phyloP scores from a whole-genome alignment of 2,113 vertebrate species.

The Callipepla squamata region DNA sequence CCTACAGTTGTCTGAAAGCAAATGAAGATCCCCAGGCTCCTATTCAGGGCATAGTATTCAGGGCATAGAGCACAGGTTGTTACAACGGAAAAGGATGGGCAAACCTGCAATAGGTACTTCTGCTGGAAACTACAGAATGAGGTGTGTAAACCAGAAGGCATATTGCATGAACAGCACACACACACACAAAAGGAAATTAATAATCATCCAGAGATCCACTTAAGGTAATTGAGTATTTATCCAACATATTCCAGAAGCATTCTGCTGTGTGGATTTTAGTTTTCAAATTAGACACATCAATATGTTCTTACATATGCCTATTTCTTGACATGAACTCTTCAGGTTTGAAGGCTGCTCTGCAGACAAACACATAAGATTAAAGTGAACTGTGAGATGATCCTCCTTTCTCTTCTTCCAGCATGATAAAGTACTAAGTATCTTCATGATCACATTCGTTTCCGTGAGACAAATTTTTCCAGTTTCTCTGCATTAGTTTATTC shows the following conservation, averaged over 20 bases:
- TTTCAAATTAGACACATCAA: background rate
- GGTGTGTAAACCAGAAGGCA: accelerated
- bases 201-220: background rate
- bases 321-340: background rate
- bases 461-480: background rate
- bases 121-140: background rate
- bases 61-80: background rate
- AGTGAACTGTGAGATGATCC: background rate
- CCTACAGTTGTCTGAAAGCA: background rate
- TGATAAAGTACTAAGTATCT: background rate
- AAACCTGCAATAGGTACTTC: background rate
- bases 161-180: background rate
- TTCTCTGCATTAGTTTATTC: background rate
- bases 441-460: background rate
- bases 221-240: background rate
- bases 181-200: background rate
- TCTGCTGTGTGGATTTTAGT: background rate
- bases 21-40: background rate
- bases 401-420: background rate
- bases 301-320: background rate
- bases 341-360: background rate
- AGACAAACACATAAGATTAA: background rate
- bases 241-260: background rate
- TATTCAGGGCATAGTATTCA: background rate
- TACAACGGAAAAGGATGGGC: background rate